Evolutionary conservation across 2,888 invertebrate species (phyloP), one percentile per base, ranked within the genome.

Genomic region (Drosophila bunnanda): DNA sequence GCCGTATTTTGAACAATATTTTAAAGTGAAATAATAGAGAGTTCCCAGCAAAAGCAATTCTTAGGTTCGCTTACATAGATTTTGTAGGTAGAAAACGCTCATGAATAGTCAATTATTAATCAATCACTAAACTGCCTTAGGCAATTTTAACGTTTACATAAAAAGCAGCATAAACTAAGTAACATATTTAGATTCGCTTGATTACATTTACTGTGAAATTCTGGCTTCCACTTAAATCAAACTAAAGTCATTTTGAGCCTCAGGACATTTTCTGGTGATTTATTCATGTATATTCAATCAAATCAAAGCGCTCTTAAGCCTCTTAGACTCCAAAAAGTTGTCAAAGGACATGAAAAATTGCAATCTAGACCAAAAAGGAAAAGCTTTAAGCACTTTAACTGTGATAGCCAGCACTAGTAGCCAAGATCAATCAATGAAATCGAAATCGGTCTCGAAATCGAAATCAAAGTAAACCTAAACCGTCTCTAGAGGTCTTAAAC

Each of bases 381-480:
- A 20, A 46, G 68, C 68, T 69, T 67, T 69, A 67, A 69, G 68
- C 68, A 69, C 68, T 67, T 69, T 12, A 69, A 69, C 68, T 69
- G 68, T 69, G 68, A 69, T 69, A 69, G 68, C 68, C 68, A 57
- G 68, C 68, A 69, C 68, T 67, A 52, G 52, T 67, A 69, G 68
- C 43, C 57, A 34, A 38, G 20, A 41, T 43, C 44, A 48, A 54
- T 64, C 32, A 50, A 41, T 22, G 15, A 12, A 48, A n/a, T 15
- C 15, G 22, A 65, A 28, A 30, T 48, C 62, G n/a, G 15, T 54
- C 9, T 13, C 6, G 25, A 62, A 28, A 25, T 57, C 62, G 38
- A 65, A 22, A 17, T 38, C 62, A 15, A 66, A 22, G 7, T 22
- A 38, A 65, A 44, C n/a, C 17, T 2, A 52, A 69, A 17, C 65